Conservation (phyloP, 2,888 invertebrate species). For the Spisula solida region DNA sequence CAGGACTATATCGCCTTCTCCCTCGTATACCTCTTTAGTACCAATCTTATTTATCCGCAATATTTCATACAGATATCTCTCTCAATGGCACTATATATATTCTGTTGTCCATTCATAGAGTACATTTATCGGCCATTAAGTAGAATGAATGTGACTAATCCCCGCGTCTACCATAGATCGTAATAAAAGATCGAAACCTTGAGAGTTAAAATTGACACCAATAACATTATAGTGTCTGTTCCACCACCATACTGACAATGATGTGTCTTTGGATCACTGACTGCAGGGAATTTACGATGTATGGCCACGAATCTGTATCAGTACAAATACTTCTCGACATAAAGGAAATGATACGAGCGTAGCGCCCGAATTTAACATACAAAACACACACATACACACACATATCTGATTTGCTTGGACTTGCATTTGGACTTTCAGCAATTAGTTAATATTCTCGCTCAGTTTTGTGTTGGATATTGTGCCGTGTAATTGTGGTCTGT, state of each 20-base stretch:
- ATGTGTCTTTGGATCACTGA: neutral
- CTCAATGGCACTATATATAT: neutral
- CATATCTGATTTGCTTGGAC: no score
- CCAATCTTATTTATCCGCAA: neutral
- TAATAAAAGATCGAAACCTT: neutral
- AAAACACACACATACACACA: no score
- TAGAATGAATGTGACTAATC: neutral
- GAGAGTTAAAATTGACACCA: slow-evolving; percentile 15
- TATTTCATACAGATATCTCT: neutral
- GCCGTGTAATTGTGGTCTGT: no score
- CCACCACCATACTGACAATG: neutral
- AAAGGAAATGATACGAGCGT: no score
- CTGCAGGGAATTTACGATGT: neutral
- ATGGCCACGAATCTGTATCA: neutral
- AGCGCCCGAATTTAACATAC: no score
- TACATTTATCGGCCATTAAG: neutral
- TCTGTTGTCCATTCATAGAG: neutral
- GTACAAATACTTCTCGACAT: neutral
- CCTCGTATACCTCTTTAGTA: neutral
- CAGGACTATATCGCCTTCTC: neutral
- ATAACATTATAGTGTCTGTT: neutral
- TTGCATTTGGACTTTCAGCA: no score
- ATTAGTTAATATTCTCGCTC: no score
- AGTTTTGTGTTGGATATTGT: no score
- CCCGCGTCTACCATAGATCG: neutral